Percentiles rank a stretch among this genome's conserved stretches.
phyloP scores from a whole-genome alignment of 1,140 invertebrate species.

The Archivesica marissinica region DNA sequence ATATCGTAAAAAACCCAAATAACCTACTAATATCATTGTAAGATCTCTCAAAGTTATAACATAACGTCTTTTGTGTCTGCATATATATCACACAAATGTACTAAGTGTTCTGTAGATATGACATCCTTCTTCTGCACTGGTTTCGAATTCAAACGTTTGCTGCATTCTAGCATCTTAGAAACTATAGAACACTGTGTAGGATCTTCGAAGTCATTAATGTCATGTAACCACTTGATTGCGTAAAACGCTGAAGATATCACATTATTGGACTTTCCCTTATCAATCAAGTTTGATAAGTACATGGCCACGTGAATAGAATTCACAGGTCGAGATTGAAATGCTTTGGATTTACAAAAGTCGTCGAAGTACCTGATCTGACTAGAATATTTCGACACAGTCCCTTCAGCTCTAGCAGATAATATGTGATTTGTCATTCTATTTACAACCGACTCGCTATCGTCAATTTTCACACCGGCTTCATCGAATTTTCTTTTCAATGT shows the following conservation, averaged over 20 bases:
- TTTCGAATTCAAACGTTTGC: constrained; percentile 21
- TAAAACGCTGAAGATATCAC: constrained; percentile 32
- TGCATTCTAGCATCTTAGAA: constrained; percentile 24
- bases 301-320: constrained; percentile 51
- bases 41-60: constrained; percentile 7
- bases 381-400: constrained; percentile 43
- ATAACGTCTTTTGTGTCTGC: constrained; percentile 35
- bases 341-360: constrained; percentile 5
- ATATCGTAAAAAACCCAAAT: constrained; percentile 57
- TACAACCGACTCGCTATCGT: not conserved
- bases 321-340: constrained; percentile 21
- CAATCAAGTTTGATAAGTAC: constrained; percentile 12
- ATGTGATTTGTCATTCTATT: constrained; percentile 9
- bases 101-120: constrained; percentile 5
- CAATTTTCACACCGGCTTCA: not conserved
- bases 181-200: constrained; percentile 44
- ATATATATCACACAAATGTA: constrained; percentile 51
- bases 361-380: too few species aligned
- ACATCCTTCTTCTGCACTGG: constrained; percentile 48
- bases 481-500: not conserved
- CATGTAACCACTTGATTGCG: constrained; percentile 50
- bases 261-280: not conserved
- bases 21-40: constrained; percentile 18
- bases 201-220: constrained; percentile 39
- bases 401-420: constrained; percentile 34